Evolutionary conservation across 1,140 invertebrate genomes (phyloP).

Genomic region (Meteorus sp.): DNA sequence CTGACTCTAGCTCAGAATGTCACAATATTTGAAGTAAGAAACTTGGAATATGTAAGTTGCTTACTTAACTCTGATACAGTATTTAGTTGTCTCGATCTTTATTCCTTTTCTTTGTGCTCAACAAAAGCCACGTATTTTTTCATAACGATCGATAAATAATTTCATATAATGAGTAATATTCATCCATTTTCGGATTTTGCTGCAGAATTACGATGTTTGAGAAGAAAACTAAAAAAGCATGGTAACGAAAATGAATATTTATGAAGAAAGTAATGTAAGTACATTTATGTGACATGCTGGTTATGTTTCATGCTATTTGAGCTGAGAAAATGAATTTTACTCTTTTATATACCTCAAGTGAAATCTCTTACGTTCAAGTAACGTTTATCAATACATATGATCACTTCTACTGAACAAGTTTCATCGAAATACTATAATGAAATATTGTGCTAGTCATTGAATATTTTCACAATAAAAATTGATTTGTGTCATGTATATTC

Average conservation of each 20-base stretch:
- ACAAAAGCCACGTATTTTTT: no score
- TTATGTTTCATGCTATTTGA: constrained; percentile 2
- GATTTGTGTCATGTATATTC: neutral
- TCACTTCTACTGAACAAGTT: constrained; percentile 1
- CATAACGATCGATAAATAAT: neutral
- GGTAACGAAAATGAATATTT: neutral
- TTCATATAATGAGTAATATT: constrained; percentile 7
- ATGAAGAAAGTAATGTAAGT: neutral
- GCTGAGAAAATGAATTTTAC: neutral
- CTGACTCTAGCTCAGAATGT: neutral
- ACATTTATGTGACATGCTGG: neutral
- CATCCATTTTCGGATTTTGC: neutral
- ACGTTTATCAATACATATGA: neutral
- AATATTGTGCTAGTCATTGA: constrained; percentile 2
- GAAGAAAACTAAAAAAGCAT: neutral
- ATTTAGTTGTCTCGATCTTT: no score
- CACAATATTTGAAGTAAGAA: no score
- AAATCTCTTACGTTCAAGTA: constrained; percentile 1
- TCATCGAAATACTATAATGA: constrained; percentile 5
- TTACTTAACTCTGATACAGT: no score
- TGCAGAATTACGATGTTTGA: constrained; percentile 3
- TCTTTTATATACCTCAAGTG: neutral
- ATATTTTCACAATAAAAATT: neutral
- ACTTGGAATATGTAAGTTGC: no score
- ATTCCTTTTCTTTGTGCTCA: no score